These are phyloP conservation scores for Tiliqua scincoides DNA, from an alignment of 2,113 vertebrate genomes.

Conservation along the genomic window DNA sequence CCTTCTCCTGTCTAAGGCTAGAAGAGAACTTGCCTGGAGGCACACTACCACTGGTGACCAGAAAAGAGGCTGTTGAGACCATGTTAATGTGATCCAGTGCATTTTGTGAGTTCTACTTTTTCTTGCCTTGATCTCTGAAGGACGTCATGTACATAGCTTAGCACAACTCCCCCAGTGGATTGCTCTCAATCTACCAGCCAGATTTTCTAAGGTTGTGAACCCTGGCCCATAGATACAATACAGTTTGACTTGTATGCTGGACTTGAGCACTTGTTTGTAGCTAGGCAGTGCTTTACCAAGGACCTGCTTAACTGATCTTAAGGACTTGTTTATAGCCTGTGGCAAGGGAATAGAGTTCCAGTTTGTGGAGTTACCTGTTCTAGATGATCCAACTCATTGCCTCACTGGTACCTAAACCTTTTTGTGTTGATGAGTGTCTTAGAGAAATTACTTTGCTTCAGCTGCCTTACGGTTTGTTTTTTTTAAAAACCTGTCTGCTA, in stretches of 20 bases:
- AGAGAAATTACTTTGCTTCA: no score
- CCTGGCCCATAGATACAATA: not conserved
- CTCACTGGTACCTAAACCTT: no score
- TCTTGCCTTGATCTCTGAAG: not conserved
- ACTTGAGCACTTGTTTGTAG: not conserved
- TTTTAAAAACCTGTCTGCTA: no score
- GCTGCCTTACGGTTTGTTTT: no score
- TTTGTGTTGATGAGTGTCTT: no score
- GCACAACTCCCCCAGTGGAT: not conserved
- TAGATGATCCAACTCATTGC: no score
- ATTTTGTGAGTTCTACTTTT: no score
- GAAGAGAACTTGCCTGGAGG: not conserved
- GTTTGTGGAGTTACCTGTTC: not conserved
- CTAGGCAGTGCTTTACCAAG: not conserved
- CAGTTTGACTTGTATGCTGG: no score
- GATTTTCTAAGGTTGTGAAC: not conserved
- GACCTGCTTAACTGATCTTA: not conserved
- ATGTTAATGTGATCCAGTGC: not conserved
- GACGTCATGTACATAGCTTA: no score
- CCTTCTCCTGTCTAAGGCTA: not conserved
- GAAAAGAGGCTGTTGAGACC: not conserved
- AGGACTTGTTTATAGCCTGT: not conserved
- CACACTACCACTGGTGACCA: not conserved
- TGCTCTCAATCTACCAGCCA: not conserved
- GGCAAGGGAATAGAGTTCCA: no score